Evolutionary conservation across 2,113 vertebrate genomes (phyloP).

Genomic region (Dascyllus trimaculatus): DNA sequence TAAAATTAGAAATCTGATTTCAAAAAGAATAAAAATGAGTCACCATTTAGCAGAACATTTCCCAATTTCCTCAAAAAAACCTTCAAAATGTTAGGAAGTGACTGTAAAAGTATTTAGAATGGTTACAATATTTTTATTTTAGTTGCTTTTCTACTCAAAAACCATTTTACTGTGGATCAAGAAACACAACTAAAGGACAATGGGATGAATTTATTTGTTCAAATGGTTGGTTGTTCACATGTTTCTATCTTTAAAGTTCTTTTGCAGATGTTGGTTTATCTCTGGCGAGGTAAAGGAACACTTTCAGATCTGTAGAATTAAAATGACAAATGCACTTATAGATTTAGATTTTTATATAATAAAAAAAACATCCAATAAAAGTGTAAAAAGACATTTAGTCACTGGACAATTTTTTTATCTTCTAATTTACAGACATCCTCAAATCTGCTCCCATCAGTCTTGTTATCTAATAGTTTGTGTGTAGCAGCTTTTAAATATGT

Average conservation of each 20-base stretch:
- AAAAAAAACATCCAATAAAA: background rate
- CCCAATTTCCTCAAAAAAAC: background rate
- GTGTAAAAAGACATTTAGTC: background rate
- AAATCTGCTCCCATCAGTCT: background rate
- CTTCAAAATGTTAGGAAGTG: background rate
- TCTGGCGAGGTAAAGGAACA: background rate
- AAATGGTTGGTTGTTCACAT: background rate
- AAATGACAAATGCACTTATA: conserved; percentile 13
- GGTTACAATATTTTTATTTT: background rate
- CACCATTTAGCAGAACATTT: background rate
- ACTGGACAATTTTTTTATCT: background rate
- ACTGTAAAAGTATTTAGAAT: background rate
- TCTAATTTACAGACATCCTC: conserved; percentile 11
- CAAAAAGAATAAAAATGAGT: background rate
- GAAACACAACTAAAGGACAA: background rate
- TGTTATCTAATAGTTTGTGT: background rate
- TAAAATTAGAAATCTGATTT: conserved; percentile 15
- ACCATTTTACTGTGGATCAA: background rate
- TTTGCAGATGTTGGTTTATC: background rate
- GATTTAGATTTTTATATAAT: conserved; percentile 6
- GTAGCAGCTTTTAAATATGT: background rate
- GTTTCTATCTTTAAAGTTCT: conserved; percentile 11
- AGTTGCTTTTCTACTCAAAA: conserved; percentile 23
- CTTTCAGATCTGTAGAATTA: conserved; percentile 10
- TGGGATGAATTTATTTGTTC: background rate